These are phyloP conservation scores for Quiscalus mexicanus DNA, from an alignment of 2,113 vertebrate genomes.

Conservation along the genomic window DNA sequence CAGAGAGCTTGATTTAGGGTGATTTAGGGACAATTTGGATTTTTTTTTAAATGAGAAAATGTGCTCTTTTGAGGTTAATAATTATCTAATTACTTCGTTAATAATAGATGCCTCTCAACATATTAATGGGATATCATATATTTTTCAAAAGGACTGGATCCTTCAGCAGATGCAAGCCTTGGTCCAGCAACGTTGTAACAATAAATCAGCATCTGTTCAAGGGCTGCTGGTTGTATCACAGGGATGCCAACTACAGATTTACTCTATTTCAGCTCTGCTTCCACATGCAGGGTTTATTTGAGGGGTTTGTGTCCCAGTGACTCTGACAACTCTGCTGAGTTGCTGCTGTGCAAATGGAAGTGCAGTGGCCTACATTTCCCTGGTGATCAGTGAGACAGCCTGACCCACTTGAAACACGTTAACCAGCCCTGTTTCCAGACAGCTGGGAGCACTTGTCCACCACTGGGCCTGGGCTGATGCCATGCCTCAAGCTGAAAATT, in stretches of 20 bases:
- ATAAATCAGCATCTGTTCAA: neutral
- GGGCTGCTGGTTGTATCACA: neutral
- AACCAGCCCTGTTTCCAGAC: neutral
- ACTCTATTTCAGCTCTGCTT: neutral
- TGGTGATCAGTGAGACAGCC: neutral
- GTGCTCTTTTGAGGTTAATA: neutral
- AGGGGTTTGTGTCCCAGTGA: neutral
- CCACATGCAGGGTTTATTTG: neutral
- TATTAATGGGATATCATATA: neutral
- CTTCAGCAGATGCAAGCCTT: neutral
- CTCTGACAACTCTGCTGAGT: neutral
- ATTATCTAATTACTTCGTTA: neutral
- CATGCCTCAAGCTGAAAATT: neutral
- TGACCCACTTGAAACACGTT: neutral
- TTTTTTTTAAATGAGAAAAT: neutral
- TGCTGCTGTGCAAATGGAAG: neutral
- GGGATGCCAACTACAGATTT: neutral
- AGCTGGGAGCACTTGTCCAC: neutral
- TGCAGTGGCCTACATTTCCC: conserved; percentile 13
- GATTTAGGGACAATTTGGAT: neutral
- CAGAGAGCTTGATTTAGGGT: neutral
- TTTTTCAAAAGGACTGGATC: neutral
- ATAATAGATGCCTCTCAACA: neutral
- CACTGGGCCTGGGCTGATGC: neutral
- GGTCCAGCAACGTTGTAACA: rapidly evolving